Conservation (phyloP, 1,140 invertebrate genomes). For the Alviniconcha marisindica region DNA sequence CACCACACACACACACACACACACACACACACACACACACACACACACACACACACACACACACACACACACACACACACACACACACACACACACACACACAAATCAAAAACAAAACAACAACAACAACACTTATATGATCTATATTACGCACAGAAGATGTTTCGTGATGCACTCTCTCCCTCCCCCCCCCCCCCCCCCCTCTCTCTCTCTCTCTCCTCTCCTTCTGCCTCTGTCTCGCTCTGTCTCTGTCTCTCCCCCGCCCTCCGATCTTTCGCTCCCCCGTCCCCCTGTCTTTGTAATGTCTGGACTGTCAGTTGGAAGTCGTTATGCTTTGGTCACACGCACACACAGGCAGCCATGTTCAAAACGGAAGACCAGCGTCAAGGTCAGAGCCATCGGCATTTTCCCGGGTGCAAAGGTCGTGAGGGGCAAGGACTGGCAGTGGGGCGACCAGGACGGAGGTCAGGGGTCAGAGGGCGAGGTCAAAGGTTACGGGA, state of each 20-base stretch:
- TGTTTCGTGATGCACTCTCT: too few species aligned
- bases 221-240: too few species aligned
- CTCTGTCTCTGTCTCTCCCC: background rate
- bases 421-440: slow-evolving; percentile 76
- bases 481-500: slow-evolving; percentile 89
- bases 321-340: background rate
- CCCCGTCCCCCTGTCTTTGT: background rate
- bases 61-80: background rate
- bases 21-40: background rate
- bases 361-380: slow-evolving; percentile 49
- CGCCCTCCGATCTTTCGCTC: too few species aligned
- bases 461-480: slow-evolving; percentile 76
- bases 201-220: too few species aligned
- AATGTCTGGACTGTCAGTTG: background rate
- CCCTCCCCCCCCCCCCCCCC: too few species aligned
- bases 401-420: slow-evolving; percentile 90
- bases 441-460: slow-evolving; percentile 55
- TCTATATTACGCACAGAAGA: too few species aligned
- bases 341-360: too few species aligned
- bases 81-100: too few species aligned
- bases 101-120: too few species aligned
- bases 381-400: slow-evolving; percentile 36
- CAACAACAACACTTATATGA: too few species aligned
- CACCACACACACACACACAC: too few species aligned
- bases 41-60: background rate